These are phyloP conservation scores for Cryptotis parvus DNA, from an alignment of 2,113 vertebrate genomes.

Conservation along the genomic window DNA sequence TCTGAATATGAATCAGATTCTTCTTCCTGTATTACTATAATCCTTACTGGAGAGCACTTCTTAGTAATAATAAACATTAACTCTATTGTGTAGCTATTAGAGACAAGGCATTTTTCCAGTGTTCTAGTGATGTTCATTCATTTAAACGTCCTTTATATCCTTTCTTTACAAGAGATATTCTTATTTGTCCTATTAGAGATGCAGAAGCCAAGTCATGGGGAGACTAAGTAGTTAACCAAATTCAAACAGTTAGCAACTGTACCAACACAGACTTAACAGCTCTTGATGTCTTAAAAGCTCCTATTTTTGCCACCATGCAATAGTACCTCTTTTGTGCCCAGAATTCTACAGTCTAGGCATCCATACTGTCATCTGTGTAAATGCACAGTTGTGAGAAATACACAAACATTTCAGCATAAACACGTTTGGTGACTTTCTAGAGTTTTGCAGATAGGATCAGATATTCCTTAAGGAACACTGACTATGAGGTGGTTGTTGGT, in stretches of 20 bases:
- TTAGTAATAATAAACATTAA: background rate
- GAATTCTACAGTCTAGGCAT: background rate
- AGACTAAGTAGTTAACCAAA: background rate
- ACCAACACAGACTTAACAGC: background rate
- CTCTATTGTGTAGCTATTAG: background rate
- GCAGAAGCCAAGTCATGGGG: background rate
- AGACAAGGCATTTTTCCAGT: background rate
- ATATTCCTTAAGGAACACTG: background rate
- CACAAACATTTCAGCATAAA: background rate
- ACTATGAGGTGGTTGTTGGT: background rate
- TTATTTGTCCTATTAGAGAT: background rate
- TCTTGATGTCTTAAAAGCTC: background rate
- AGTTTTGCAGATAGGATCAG: background rate
- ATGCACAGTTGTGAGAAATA: slow-evolving; percentile 24
- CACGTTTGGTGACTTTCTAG: background rate
- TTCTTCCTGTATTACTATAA: background rate
- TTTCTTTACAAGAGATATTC: background rate
- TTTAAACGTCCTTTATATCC: background rate
- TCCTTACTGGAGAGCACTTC: background rate
- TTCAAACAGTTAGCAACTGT: background rate
- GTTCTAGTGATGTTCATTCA: slow-evolving; percentile 5
- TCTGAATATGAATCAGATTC: background rate
- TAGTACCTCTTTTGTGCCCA: background rate
- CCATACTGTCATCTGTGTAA: background rate
- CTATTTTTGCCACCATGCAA: background rate